Percentiles rank a stretch among this genome's conserved stretches.
These are phyloP conservation scores for Netelia virgata DNA, from an alignment of 2,888 invertebrate species.

Conservation along the genomic window DNA sequence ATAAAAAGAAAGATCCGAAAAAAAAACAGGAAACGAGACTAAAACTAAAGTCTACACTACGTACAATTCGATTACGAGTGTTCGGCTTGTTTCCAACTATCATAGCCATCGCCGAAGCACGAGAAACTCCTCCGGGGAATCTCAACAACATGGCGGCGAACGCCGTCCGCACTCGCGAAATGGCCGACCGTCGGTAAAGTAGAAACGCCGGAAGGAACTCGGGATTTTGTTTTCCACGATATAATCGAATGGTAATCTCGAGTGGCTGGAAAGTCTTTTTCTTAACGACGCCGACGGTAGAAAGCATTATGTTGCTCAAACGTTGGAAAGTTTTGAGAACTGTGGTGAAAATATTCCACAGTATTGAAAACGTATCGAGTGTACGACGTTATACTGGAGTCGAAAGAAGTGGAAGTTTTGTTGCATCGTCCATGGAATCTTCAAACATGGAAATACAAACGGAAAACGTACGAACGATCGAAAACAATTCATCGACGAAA, in stretches of 20 bases:
- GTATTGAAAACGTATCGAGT: background rate
- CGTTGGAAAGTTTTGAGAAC: constrained; percentile 2
- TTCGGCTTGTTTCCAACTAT: constrained; percentile 46
- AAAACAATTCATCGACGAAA: constrained; percentile 60
- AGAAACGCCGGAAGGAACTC: background rate
- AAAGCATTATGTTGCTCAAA: no score
- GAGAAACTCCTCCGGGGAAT: constrained; percentile 15
- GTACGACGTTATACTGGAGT: background rate
- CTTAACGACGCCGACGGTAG: constrained; percentile 43
- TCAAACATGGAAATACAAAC: background rate
- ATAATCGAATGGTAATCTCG: constrained; percentile 48
- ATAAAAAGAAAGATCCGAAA: background rate
- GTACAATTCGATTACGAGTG: constrained; percentile 60
- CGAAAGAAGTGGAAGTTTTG: background rate
- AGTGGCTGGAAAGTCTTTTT: constrained; percentile 31
- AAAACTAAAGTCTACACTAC: constrained; percentile 51
- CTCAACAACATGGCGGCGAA: background rate
- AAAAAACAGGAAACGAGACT: constrained; percentile 3
- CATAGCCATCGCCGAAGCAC: constrained; percentile 16
- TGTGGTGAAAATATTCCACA: background rate
- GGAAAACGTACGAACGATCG: constrained; percentile 28
- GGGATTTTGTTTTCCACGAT: constrained; percentile 9
- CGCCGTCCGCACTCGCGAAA: background rate
- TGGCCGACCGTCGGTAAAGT: constrained; percentile 7
- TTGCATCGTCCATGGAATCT: background rate